These are phyloP conservation scores for Apostichopus leukothele DNA, from an alignment of 53 echinoderm and acorn worm species.

Conservation along the genomic window DNA sequence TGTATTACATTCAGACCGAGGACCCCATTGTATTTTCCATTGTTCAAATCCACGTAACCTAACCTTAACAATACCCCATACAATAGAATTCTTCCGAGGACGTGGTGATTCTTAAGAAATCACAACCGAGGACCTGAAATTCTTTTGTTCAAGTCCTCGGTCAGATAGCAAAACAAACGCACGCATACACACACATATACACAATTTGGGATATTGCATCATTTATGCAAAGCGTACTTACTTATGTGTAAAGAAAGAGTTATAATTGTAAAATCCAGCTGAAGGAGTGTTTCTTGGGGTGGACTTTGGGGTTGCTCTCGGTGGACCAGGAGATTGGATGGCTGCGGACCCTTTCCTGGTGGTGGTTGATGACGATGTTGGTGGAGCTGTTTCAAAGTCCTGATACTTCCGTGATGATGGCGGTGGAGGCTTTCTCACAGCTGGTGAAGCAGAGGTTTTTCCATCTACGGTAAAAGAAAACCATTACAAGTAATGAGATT, in stretches of 20 bases:
- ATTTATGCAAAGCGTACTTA: conserved; percentile 66
- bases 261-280: conserved; percentile 67
- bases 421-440: neutral
- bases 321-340: conserved; percentile 33
- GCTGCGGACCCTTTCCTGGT: neutral
- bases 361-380: neutral
- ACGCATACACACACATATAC: too few species aligned
- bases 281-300: conserved; percentile 71
- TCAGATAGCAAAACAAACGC: too few species aligned
- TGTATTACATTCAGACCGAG: too few species aligned
- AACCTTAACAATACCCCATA: too few species aligned
- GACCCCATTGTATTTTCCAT: too few species aligned
- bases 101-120: too few species aligned
- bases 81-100: too few species aligned
- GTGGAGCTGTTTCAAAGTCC: neutral
- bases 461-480: neutral
- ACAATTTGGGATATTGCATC: too few species aligned
- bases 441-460: conserved; percentile 5
- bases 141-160: too few species aligned
- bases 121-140: too few species aligned
- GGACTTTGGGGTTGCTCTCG: conserved; percentile 60
- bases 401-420: neutral
- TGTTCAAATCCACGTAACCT: too few species aligned
- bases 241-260: conserved; percentile 98
- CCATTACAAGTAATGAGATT: too few species aligned